Percentiles rank a stretch among this genome's conserved stretches.
Conservation (phyloP, 2,888 invertebrate genomes). For the Eucriotettix oculatus region DNA sequence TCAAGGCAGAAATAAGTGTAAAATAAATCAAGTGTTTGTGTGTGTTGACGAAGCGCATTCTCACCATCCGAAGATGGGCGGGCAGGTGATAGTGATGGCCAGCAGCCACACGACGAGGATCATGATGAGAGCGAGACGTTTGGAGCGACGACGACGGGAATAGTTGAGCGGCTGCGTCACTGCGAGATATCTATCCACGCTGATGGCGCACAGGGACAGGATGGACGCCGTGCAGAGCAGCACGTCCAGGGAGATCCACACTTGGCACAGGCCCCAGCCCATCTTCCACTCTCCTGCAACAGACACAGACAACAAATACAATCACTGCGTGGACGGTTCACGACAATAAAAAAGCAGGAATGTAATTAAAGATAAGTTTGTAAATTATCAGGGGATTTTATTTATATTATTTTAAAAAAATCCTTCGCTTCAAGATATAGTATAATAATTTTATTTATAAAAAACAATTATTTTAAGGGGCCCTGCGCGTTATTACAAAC, state of each 20-base stretch:
- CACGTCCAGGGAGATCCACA: conserved; percentile 88
- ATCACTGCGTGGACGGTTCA: too few species aligned
- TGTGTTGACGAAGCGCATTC: conserved; percentile 17
- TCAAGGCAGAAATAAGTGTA: too few species aligned
- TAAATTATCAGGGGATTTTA: too few species aligned
- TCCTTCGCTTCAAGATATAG: too few species aligned
- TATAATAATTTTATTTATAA: too few species aligned
- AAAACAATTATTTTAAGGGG: too few species aligned
- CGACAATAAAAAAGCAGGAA: too few species aligned
- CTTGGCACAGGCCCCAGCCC: conserved; percentile 72
- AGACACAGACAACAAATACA: background rate
- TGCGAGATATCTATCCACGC: conserved; percentile 79
- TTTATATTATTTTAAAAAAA: too few species aligned
- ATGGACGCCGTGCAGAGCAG: conserved; percentile 88
- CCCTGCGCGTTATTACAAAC: too few species aligned
- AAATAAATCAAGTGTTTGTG: background rate
- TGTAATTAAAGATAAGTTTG: too few species aligned
- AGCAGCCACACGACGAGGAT: conserved; percentile 81
- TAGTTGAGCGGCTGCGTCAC: conserved; percentile 87
- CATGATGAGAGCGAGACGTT: conserved; percentile 69
- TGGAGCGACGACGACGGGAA: conserved; percentile 71
- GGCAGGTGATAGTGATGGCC: conserved; percentile 82
- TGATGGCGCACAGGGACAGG: conserved; percentile 81
- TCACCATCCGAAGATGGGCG: conserved; percentile 85
- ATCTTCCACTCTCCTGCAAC: conserved; percentile 66